Evolutionary conservation across 35 echinoderm and acorn worm species (phyloP).

Genomic region (Patiria miniata): DNA sequence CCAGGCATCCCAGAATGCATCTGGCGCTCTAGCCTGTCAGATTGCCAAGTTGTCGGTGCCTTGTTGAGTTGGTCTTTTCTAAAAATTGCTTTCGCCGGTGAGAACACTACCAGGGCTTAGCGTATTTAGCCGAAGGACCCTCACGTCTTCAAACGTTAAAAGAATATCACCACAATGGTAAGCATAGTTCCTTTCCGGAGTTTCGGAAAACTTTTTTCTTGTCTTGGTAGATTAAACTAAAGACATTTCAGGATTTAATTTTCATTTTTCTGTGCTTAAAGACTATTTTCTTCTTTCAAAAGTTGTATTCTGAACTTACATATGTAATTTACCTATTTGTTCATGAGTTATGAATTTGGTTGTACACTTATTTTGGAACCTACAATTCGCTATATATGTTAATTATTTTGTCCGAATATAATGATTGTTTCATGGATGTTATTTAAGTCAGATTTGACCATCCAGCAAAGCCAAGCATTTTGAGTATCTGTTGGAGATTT

Average conservation of each 20-base stretch:
- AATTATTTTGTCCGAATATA: too few species aligned
- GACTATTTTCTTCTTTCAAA: neutral
- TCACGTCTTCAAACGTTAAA: neutral
- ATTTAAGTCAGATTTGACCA: too few species aligned
- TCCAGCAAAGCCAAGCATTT: too few species aligned
- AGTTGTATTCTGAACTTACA: neutral
- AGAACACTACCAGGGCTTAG: neutral
- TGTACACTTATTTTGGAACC: too few species aligned
- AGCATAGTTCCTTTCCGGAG: neutral
- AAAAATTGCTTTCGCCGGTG: neutral
- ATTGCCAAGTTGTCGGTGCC: neutral
- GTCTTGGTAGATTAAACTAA: neutral
- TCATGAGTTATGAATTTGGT: neutral
- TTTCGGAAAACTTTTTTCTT: neutral
- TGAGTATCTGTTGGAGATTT: too few species aligned
- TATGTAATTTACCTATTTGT: neutral
- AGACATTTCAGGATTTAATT: neutral
- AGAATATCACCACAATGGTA: slow-evolving; percentile 8
- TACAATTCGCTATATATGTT: too few species aligned
- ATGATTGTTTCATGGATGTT: too few species aligned
- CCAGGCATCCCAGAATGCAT: slow-evolving; percentile 24
- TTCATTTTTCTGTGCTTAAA: neutral
- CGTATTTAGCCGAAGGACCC: neutral
- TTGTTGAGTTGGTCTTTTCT: neutral
- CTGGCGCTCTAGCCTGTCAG: neutral